phyloP scores from a whole-genome alignment of 2,888 invertebrate species.

The Hyalella azteca region DNA sequence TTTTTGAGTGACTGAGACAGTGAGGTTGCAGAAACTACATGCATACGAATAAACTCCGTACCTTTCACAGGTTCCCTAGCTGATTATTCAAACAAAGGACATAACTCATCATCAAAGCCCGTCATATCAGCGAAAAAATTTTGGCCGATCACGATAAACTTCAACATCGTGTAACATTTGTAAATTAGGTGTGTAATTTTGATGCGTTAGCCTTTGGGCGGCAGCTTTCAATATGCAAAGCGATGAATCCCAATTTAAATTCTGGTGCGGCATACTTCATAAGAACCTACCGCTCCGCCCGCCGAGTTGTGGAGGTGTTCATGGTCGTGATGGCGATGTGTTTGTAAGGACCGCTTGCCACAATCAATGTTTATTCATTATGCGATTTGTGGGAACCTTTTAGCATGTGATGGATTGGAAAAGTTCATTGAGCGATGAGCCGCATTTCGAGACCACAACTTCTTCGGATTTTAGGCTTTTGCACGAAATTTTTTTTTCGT shows the following conservation, averaged over 20 bases:
- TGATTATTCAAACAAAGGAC: too few species aligned
- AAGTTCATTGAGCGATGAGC: too few species aligned
- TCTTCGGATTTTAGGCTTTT: too few species aligned
- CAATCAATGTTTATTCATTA: background rate
- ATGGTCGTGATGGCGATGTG: constrained; percentile 8
- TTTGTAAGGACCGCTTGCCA: background rate
- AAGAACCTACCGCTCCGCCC: too few species aligned
- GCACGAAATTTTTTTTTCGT: too few species aligned
- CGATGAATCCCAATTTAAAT: background rate
- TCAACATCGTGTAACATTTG: constrained; percentile 4
- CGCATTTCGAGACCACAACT: too few species aligned
- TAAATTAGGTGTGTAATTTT: constrained; percentile 19
- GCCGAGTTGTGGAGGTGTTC: constrained; percentile 1
- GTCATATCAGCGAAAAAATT: background rate
- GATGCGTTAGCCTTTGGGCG: background rate
- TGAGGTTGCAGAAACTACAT: too few species aligned
- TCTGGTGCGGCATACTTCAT: too few species aligned
- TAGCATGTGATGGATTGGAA: background rate
- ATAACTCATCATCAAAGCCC: too few species aligned
- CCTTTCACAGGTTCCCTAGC: too few species aligned
- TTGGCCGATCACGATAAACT: background rate
- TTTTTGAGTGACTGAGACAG: too few species aligned
- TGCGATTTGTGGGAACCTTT: background rate
- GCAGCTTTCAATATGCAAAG: constrained; percentile 26
- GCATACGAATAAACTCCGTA: too few species aligned